Base-by-base conservation (phyloP, 2,888 invertebrate species). In the Coelopa pilipes region DNA sequence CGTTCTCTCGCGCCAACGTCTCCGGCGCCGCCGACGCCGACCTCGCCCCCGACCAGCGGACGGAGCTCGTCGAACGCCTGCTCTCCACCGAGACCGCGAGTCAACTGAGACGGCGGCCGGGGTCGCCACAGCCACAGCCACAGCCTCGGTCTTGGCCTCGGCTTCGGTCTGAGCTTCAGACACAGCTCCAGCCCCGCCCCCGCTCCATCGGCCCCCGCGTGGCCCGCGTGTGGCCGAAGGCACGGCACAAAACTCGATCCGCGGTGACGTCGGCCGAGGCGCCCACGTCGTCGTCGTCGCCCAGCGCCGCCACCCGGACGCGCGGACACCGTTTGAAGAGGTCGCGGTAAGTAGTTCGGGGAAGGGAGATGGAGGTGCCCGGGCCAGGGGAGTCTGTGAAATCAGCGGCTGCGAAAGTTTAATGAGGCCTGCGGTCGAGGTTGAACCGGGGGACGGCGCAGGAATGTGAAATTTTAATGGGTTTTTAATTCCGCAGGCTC, bases 301-400 rank as follows among this genome's bases (percentile, higher is more conserved):
- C 55, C 45, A n/a, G n/a, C 71, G 2, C 34, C 34, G 7, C 34
- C 34, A 7, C 34, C 2, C 34, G 34, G 13, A 63, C 24, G n/a
- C 70, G 63, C 24, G 80, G 79, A 72, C 82, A 80, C 74, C 82
- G 83, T 68, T 82, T 77, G 76, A 83, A 81, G n/a, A 76, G 79
- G 21, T 74, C 77, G 75, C 80, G 83, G 82, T 82, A 75, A 82
- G 83, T 76, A 46, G 24, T 45, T 2, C 4, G 7, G 2, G 34
- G 34, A 34, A 34, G 34, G 34, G 24, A 62, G 45, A 62, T 62
- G n/a, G 11, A 4, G 15, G 34, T n/a, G n/a, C n/a, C n/a, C n/a
- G 34, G 34, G 34, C 34, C 34, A 34, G 7, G 7, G 34, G 34
- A 34, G 34, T 7, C 34, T 34, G 34, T 7, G 34, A 34, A 34